Conservation (phyloP, 37 sponge, comb jelly and placozoan genomes). For the Petrosia ficiformis region DNA sequence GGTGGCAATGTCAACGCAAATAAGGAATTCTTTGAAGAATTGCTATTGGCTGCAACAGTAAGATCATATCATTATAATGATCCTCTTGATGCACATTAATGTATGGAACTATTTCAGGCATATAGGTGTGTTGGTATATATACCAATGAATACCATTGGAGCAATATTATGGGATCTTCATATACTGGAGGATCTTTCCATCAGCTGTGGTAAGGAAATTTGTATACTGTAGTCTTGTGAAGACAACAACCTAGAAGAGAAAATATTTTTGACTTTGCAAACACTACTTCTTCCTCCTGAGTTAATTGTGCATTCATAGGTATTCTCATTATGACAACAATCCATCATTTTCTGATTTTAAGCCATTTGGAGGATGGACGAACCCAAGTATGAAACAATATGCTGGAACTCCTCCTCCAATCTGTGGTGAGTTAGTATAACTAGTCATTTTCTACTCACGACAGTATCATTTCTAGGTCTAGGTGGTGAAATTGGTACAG, state of each 20-base stretch:
- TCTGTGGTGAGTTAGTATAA: slow-evolving; percentile 59
- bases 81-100: no score
- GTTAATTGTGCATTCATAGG: slow-evolving; percentile 24
- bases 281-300: neutral
- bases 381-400: slow-evolving; percentile 80
- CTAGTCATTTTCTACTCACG: neutral
- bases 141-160: slow-evolving; percentile 80
- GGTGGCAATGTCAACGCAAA: slow-evolving; percentile 24
- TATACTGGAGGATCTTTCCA: slow-evolving; percentile 62
- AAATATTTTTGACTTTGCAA: no score
- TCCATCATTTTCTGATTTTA: slow-evolving; percentile 77
- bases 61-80: slow-evolving; percentile 17
- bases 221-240: neutral
- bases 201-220: slow-evolving; percentile 63
- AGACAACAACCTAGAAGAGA: no score
- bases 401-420: slow-evolving; percentile 12
- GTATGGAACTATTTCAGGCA: slow-evolving; percentile 24
- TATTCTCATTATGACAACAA: slow-evolving; percentile 80
- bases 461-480: neutral
- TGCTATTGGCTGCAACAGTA: slow-evolving; percentile 60
- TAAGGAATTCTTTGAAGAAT: slow-evolving; percentile 76
- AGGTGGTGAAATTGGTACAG: slow-evolving; percentile 45
- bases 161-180: slow-evolving; percentile 70
- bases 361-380: slow-evolving; percentile 77
- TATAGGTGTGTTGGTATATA: slow-evolving; percentile 78